Evolutionary conservation across 2,113 vertebrate genomes (phyloP).

Genomic region (Chrysemys picta): DNA sequence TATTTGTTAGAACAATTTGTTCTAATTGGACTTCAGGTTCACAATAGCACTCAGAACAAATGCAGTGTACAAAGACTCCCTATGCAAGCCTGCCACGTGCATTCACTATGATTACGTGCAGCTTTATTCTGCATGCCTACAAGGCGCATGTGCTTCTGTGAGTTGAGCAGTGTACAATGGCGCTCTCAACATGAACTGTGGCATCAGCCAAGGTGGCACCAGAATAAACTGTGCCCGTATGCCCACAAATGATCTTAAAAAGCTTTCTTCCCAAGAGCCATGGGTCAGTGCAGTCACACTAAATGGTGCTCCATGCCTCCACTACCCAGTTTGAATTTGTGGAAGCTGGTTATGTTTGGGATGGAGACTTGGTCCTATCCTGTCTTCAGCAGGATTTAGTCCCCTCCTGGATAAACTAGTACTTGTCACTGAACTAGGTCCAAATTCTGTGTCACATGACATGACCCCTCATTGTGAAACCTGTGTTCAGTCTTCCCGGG

Average conservation of each 20-base stretch:
- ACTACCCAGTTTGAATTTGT: neutral
- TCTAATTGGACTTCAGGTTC: neutral
- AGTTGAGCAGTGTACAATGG: neutral
- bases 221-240: neutral
- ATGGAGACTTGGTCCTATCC: neutral
- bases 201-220: neutral
- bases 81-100: fast-evolving
- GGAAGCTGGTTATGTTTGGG: neutral
- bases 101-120: neutral
- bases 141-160: neutral
- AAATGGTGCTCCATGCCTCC: neutral
- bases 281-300: neutral
- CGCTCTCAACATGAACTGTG: fast-evolving
- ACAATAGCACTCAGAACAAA: neutral
- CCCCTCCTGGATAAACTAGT: fast-evolving
- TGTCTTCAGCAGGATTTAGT: fast-evolving
- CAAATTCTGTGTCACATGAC: fast-evolving
- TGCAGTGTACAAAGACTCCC: neutral
- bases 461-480: neutral
- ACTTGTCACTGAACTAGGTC: fast-evolving
- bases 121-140: neutral
- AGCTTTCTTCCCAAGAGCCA: neutral
- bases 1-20: slow-evolving; percentile 49
- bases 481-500: fast-evolving
- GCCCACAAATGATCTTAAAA: neutral